Evolutionary conservation across 2,113 vertebrate genomes (phyloP).

Genomic region (Aphyosemion australe): DNA sequence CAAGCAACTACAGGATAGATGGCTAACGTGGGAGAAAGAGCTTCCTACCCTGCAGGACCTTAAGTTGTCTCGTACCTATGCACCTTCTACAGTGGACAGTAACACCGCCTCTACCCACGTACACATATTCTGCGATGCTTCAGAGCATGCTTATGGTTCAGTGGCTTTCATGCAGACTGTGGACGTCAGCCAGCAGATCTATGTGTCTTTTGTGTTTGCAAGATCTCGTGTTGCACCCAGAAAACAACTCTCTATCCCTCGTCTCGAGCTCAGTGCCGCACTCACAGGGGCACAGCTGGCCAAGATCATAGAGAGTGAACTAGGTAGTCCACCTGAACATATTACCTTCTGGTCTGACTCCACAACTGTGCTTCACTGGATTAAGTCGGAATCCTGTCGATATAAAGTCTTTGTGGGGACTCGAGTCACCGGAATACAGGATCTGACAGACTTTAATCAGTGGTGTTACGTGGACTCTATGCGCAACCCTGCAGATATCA

Average conservation of each 20-base stretch:
- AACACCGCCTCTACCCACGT: no score
- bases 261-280: neutral
- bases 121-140: slow-evolving; percentile 14
- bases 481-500: neutral
- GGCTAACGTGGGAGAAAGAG: no score
- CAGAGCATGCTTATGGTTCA: slow-evolving; percentile 6
- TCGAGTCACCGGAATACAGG: neutral
- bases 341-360: neutral
- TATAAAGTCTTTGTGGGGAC: neutral
- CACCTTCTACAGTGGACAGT: no score
- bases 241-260: neutral
- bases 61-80: no score
- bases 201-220: neutral
- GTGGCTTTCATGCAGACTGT: neutral
- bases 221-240: neutral
- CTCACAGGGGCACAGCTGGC: neutral
- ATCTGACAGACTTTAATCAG: neutral
- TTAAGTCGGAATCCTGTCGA: neutral
- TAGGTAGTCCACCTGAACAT: neutral
- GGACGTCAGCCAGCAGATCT: neutral
- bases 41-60: no score
- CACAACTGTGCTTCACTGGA: neutral
- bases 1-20: no score
- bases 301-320: neutral
- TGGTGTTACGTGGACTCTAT: neutral